A percentile compares a stretch with the other conserved stretches of the same genome.
These are phyloP conservation scores for Calliopum simillimum DNA, from an alignment of 2,888 invertebrate genomes.

Conservation along the genomic window DNA sequence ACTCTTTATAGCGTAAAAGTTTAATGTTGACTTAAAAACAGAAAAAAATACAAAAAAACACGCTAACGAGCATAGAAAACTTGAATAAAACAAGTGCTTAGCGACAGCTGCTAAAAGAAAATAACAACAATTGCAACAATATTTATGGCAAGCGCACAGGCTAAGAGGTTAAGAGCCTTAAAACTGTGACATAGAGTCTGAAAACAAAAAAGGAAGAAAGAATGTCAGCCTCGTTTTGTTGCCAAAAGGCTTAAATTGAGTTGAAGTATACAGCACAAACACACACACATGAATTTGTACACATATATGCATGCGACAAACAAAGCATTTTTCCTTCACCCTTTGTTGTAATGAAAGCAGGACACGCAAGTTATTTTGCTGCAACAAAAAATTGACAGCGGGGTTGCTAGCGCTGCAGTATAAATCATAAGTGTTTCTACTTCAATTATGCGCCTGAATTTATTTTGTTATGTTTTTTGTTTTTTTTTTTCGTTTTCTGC, in stretches of 20 bases:
- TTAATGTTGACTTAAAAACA: not conserved
- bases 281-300: not conserved
- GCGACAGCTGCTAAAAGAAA: not conserved
- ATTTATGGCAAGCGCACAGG: not conserved
- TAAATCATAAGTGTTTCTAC: conserved; percentile 12
- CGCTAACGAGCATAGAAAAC: not conserved
- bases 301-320: not conserved
- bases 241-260: conserved; percentile 6
- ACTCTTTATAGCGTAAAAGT: too few relatives aligned
- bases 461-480: not conserved
- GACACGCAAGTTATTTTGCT: not conserved
- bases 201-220: conserved; percentile 5
- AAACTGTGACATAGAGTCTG: not conserved
- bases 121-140: not conserved
- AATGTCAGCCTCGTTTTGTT: not conserved
- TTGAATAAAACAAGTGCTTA: not conserved
- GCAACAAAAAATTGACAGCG: too few relatives aligned
- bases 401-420: not conserved
- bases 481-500: not conserved
- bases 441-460: conserved; percentile 6
- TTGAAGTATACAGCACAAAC: not conserved
- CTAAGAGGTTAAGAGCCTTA: conserved; percentile 1
- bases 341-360: not conserved
- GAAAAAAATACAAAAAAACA: too few relatives aligned
- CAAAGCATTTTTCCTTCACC: not conserved